These are phyloP conservation scores for Actinia tenebrosa DNA, from an alignment of 64 coral and sea anemone genomes.

Conservation along the genomic window DNA sequence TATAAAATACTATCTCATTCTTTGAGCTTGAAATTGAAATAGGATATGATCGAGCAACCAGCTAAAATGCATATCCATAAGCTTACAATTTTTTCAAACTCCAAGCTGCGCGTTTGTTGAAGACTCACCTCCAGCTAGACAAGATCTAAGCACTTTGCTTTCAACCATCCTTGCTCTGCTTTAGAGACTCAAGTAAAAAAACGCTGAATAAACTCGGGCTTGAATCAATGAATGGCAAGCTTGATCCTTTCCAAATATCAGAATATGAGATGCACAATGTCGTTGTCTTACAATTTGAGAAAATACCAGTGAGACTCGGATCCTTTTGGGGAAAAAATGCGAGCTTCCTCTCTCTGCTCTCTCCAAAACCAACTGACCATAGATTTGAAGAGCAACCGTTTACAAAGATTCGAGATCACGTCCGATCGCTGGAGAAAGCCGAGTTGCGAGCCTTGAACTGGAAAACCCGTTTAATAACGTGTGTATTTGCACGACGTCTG, in stretches of 20 bases:
- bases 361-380: slow-evolving; percentile 19
- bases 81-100: too few relatives aligned
- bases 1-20: neutral
- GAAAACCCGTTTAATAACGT: neutral
- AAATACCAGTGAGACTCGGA: neutral
- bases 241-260: neutral
- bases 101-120: neutral
- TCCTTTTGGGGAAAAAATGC: neutral
- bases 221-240: neutral
- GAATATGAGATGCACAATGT: neutral
- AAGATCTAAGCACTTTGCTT: neutral
- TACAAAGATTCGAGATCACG: neutral
- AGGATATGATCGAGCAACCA: neutral
- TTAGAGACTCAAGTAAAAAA: neutral
- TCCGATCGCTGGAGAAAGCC: neutral
- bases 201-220: neutral
- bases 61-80: neutral
- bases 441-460: neutral
- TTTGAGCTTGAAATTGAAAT: neutral
- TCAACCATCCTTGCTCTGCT: slow-evolving; percentile 7
- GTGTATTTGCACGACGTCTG: neutral
- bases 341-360: neutral
- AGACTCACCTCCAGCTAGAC: slow-evolving; percentile 2
- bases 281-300: neutral
- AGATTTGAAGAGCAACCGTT: neutral